Conservation (phyloP, 2,888 invertebrate species). For the Phaonia tiefii region DNA sequence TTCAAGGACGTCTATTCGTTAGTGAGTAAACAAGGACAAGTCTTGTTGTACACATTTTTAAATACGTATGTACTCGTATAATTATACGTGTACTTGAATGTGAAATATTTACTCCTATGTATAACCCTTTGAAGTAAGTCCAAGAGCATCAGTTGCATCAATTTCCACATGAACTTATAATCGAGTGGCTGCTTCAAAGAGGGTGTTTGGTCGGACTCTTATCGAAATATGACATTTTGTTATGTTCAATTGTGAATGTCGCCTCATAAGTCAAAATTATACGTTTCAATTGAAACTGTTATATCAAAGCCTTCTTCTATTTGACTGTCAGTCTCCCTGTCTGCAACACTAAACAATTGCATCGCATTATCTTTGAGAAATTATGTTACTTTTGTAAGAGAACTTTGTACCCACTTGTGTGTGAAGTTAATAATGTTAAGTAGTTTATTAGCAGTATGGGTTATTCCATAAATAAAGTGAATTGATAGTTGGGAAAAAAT, state of each 20-base stretch:
- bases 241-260: constrained; percentile 30
- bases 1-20: constrained; percentile 10
- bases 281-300: constrained; percentile 29
- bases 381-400: constrained; percentile 17
- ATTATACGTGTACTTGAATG: constrained; percentile 1
- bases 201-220: not conserved
- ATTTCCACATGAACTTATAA: not conserved
- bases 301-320: constrained; percentile 34
- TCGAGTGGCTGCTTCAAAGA: not conserved
- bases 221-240: not conserved
- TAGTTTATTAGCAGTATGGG: constrained; percentile 43
- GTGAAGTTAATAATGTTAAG: constrained; percentile 32
- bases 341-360: constrained; percentile 40
- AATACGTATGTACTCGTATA: not conserved
- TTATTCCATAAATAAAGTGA: constrained; percentile 12
- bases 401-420: constrained; percentile 8
- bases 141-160: constrained; percentile 20
- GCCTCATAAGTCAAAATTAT: constrained; percentile 40
- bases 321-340: not conserved
- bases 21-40: not conserved
- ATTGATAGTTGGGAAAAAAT: no score
- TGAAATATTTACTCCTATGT: not conserved
- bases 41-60: not conserved
- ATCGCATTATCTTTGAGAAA: constrained; percentile 37
- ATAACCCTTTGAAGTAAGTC: constrained; percentile 2